A percentile compares a stretch with the other conserved stretches of the same genome.
These are phyloP conservation scores for Dasysyrphus albostriatus DNA, from an alignment of 2,888 invertebrate species.

Conservation along the genomic window DNA sequence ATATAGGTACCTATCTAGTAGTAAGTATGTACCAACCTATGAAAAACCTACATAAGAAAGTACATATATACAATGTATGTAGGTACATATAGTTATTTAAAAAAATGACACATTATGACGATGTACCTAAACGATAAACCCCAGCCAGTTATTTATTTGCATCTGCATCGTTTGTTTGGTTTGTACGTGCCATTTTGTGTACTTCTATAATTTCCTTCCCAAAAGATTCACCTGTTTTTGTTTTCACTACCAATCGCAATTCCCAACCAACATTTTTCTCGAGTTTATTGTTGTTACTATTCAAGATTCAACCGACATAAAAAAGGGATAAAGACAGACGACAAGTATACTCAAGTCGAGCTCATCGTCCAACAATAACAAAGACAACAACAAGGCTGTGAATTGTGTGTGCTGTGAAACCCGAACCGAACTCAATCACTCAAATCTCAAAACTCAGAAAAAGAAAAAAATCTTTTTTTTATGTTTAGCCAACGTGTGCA, in stretches of 20 bases:
- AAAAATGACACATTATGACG: not conserved
- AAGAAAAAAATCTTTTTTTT: not conserved
- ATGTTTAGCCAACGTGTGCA: constrained; percentile 24
- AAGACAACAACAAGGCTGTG: not conserved
- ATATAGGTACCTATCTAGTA: too few relatives aligned
- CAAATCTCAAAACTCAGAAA: too few relatives aligned
- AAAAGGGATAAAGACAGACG: not conserved
- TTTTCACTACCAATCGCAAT: not conserved
- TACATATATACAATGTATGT: too few relatives aligned
- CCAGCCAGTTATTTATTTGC: not conserved
- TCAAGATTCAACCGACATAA: not conserved
- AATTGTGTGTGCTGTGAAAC: not conserved
- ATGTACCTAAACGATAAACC: not conserved
- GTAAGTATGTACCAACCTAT: too few relatives aligned
- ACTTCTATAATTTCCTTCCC: not conserved
- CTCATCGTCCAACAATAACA: not conserved
- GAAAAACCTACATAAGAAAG: too few relatives aligned
- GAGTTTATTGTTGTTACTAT: constrained; percentile 2
- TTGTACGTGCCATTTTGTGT: constrained; percentile 17
- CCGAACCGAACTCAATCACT: constrained; percentile 27
- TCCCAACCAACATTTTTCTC: not conserved
- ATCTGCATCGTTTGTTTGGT: not conserved
- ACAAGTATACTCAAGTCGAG: not conserved
- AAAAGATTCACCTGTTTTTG: constrained; percentile 29
- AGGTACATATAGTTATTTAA: too few relatives aligned